Evolutionary conservation across 2,113 vertebrate species (phyloP).

Genomic region (Sorex fumeus): DNA sequence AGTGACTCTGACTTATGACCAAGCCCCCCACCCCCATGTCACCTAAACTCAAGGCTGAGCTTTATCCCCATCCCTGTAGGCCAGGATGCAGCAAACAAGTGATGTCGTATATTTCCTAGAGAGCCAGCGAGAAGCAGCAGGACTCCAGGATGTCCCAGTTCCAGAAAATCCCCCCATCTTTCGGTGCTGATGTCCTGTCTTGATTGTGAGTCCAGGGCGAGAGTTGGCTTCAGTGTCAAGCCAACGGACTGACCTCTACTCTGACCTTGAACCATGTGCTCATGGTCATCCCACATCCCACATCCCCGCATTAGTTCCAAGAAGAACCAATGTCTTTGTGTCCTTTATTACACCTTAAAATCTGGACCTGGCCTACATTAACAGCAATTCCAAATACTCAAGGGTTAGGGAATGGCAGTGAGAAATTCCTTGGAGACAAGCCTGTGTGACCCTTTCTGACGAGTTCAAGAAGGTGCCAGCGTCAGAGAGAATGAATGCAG

Average conservation of each 20-base stretch:
- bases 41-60: neutral
- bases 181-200: neutral
- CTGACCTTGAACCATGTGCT: neutral
- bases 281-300: neutral
- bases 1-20: neutral
- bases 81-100: constrained; percentile 5
- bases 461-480: constrained; percentile 33
- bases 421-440: neutral
- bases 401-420: neutral
- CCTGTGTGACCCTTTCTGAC: neutral
- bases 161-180: neutral
- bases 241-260: neutral
- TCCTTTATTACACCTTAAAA: neutral
- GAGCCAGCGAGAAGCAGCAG: neutral
- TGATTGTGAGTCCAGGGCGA: neutral
- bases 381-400: neutral
- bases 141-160: neutral
- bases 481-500: neutral
- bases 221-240: neutral
- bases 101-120: neutral
- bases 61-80: neutral
- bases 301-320: neutral
- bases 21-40: neutral
- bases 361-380: neutral
- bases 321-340: neutral